Evolutionary conservation across 1,140 invertebrate species (phyloP).

Genomic region (Bombus soroeensis): DNA sequence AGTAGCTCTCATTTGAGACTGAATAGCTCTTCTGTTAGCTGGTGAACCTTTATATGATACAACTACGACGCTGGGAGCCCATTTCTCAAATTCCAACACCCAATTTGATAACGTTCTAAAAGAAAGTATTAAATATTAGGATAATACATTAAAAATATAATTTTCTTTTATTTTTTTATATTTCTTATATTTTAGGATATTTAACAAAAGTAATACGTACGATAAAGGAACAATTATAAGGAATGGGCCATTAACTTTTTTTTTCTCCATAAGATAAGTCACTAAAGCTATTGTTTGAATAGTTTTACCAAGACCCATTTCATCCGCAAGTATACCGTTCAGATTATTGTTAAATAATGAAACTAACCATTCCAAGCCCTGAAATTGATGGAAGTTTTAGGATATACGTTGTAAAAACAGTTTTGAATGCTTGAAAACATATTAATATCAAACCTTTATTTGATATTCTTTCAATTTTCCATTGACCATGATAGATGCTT

Average conservation of each 20-base stretch:
- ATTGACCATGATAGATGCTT: slow-evolving; percentile 96
- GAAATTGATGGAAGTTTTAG: slow-evolving; percentile 53
- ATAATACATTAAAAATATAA: slow-evolving; percentile 15
- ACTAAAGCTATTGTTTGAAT: slow-evolving; percentile 98
- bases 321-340: slow-evolving; percentile 97
- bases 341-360: slow-evolving; percentile 99
- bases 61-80: slow-evolving; percentile 97
- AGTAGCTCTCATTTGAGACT: slow-evolving; percentile 93
- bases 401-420: background rate
- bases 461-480: slow-evolving; percentile 98
- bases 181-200: background rate
- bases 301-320: slow-evolving; percentile 99
- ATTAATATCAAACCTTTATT: slow-evolving; percentile 87
- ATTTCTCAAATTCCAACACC: slow-evolving; percentile 99
- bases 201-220: slow-evolving; percentile 79
- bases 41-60: slow-evolving; percentile 98
- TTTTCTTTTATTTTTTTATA: background rate
- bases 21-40: slow-evolving; percentile 90
- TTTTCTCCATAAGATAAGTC: slow-evolving; percentile 98
- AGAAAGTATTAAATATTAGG: slow-evolving; percentile 46
- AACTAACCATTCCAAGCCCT: slow-evolving; percentile 99
- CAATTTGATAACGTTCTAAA: slow-evolving; percentile 97
- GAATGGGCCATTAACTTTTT: slow-evolving; percentile 98
- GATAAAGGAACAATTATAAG: slow-evolving; percentile 99
- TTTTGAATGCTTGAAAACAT: background rate